phyloP scores from a whole-genome alignment of 2,797 vertebrate species.

The Protonibea diacanthus region DNA sequence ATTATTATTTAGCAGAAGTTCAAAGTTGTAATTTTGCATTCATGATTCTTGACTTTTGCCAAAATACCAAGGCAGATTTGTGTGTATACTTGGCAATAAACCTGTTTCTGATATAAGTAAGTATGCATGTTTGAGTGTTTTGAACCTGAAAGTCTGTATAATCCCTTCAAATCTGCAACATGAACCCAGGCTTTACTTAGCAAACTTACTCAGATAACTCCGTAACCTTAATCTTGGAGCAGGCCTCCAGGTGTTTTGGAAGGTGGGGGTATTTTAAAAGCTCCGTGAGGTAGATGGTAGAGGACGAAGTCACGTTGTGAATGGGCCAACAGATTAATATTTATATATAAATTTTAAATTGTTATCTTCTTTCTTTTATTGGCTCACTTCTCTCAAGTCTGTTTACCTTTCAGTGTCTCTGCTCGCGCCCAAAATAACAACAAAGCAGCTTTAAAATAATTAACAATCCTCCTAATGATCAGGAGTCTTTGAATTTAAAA shows the following conservation, averaged over 20 bases:
- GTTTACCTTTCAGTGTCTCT: background rate
- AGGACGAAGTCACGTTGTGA: background rate
- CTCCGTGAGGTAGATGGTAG: background rate
- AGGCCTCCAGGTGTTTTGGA: background rate
- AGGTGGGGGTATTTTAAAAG: background rate
- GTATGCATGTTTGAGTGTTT: background rate
- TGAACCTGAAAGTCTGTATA: background rate
- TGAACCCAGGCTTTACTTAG: background rate
- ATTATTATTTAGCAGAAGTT: no score
- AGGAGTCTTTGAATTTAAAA: constrained; percentile 23
- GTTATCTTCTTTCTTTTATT: constrained; percentile 89
- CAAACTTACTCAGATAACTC: background rate
- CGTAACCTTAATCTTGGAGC: background rate
- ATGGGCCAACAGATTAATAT: constrained; percentile 46
- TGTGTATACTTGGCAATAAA: no score
- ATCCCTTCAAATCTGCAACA: background rate
- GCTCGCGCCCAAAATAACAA: background rate
- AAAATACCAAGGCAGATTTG: background rate
- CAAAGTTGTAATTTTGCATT: background rate
- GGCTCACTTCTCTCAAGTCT: background rate
- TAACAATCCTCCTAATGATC: constrained; percentile 28
- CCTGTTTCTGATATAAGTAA: background rate
- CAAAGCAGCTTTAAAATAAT: constrained; percentile 36
- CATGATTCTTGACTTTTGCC: background rate
- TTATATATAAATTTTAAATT: constrained; percentile 88